A percentile compares a stretch with the other conserved stretches of the same genome.
Evolutionary conservation across 2,113 vertebrate species (phyloP).

Genomic region (Atherinomorus stipes): DNA sequence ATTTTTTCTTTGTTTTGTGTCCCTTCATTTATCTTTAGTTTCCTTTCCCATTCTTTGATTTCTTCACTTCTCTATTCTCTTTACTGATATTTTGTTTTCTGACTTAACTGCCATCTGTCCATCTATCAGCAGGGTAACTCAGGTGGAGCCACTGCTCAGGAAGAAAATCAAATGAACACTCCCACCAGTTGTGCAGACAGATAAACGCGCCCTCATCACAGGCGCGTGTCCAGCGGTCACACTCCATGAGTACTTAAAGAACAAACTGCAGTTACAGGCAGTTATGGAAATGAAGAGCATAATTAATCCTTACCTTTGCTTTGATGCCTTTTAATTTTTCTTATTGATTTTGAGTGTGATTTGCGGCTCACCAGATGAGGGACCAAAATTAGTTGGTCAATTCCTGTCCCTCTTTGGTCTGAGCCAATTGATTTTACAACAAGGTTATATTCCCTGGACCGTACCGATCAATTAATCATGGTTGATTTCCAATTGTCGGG

Average conservation of each 20-base stretch:
- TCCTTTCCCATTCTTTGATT: background rate
- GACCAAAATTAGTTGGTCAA: slow-evolving; percentile 60
- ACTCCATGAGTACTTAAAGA: slow-evolving; percentile 47
- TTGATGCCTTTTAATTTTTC: slow-evolving; percentile 62
- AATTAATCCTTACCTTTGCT: slow-evolving; percentile 58
- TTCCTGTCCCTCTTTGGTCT: slow-evolving; percentile 43
- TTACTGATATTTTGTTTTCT: background rate
- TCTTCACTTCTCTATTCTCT: background rate
- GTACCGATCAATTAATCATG: slow-evolving; percentile 78
- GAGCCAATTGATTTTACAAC: slow-evolving; percentile 68
- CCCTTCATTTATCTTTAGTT: background rate
- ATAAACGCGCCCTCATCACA: slow-evolving; percentile 45
- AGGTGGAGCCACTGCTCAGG: slow-evolving; percentile 31
- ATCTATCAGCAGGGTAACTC: slow-evolving; percentile 29
- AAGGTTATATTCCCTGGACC: slow-evolving; percentile 68
- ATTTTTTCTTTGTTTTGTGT: background rate
- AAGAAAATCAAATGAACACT: slow-evolving; percentile 14
- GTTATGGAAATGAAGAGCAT: slow-evolving; percentile 42
- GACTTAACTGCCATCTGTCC: slow-evolving; percentile 30
- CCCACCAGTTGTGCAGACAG: slow-evolving; percentile 17
- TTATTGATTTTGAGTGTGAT: slow-evolving; percentile 66
- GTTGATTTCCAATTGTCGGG: slow-evolving; percentile 75
- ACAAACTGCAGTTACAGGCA: slow-evolving; percentile 37
- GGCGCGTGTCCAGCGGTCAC: slow-evolving; percentile 37
- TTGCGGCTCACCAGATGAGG: slow-evolving; percentile 65